Evolutionary conservation across 1,140 invertebrate species (phyloP), one percentile per base, ranked within the genome.

Genomic region (Protaetia brevitarsis): DNA sequence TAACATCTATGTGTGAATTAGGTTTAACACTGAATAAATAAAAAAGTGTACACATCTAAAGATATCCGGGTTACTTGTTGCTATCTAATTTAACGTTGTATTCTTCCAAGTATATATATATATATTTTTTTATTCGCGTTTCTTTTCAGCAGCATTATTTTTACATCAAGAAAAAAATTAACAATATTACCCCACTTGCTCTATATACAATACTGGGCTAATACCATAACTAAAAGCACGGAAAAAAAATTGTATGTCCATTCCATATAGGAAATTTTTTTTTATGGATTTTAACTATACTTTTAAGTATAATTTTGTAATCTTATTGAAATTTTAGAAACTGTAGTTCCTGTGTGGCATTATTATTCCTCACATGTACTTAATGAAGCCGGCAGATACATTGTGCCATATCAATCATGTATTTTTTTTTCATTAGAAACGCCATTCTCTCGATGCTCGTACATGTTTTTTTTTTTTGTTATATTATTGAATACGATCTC

Each of bases 321-420:
- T 59, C 29, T 6, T 19, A n/a, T n/a, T 13, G 27, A 27, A 59
- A 59, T 59, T 3, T 29, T 59, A 59, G 41, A 51, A 23, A 59
- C 26, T 4, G 13, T 59, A 59, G 57, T 59, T 59, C 57, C 57
- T 59, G 27, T 27, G 57, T 59, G 57, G 11, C 57, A n/a, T n/a
- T n/a, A 29, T 59, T 59, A 59, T 59, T 59, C 57, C 57, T 59
- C 16, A 31, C 29, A 29, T 11, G 57, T 59, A 59, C 57, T 59
- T 59, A 59, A 59, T 3, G 26, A 59, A 28, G 27, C 16, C 29
- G 57, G 57, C 57, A 59, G 16, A 31, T 59, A 27, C 57, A 23
- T 51, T 59, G 57, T 59, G 57, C 57, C 57, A 59, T 59, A 59
- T 13, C 26, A n/a, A 56, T 5, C 13, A 23, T 26, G n/a, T 57